Evolutionary conservation across 2,888 invertebrate genomes (phyloP), one percentile per base, ranked within the genome.

Genomic region (Dolichomitus sp.): DNA sequence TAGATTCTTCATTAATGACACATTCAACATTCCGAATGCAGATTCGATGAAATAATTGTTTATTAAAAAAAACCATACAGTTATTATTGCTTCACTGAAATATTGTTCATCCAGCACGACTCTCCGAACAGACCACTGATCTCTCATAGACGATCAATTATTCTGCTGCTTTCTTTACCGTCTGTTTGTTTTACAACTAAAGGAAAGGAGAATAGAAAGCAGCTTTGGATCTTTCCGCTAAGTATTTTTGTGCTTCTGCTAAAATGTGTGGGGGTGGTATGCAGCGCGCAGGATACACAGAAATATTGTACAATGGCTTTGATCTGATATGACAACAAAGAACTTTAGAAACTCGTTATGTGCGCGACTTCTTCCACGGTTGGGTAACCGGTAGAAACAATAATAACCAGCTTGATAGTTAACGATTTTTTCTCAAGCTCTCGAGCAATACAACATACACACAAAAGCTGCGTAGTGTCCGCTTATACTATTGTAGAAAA

Each of bases 291-390:
- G 68, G 7, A 52, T 50, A 19, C 17, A 52, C 40, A 50, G 12
- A 50, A 11, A 52, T 9, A 69, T 48, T 33, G n/a, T 11, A 17
- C 61, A 37, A 61, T 19, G 37, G 37, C 61, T 61, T 61, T 61
- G 61, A 61, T 61, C 61, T 37, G 61, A 61, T 61, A 37, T 37
- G 40, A 17, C 19, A 7, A 61, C 37, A 61, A 37, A 37, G 61
- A 61, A 61, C 61, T 61, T 61, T 17, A 37, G 61, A 61, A 61
- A 61, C 61, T 61, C 40, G 61, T 61, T 61, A 61, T 61, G 33
- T 37, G 61, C 33, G 19, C 17, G 61, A 61, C 19, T 61, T 40
- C 27, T 14, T 17, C 37, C 2, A 7, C 37, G 40, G 19, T 19
- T 19, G 57, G 30, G 57, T 17, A 37, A 37, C 59, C 61, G 9